Evolutionary conservation across 2,888 invertebrate genomes (phyloP), one percentile per base, ranked within the genome.

Genomic region (Cremastobaeus sp.): DNA sequence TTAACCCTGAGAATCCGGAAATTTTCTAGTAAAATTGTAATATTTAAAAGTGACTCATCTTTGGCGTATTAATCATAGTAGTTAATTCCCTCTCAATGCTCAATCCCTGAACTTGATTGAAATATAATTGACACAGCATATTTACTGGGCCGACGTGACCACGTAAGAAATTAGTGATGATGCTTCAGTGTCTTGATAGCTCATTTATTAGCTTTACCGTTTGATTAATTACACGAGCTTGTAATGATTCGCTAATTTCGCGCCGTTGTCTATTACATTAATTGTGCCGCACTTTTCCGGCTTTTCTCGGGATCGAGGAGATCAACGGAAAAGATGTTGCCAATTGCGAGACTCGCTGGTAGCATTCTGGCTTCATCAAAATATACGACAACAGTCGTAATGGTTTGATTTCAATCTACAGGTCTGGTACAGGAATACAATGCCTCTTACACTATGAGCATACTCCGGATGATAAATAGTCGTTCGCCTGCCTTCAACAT

Each of bases 391-490:
- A 45, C 30, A 37, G 50, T 50, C 39, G 48, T 70, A 48, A 39
- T 60, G 69, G 45, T 69, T 62, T 69, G 69, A 69, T 69, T 60
- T 60, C 69, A 60, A 69, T 69, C 69, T 69, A 60, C 69, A 69
- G 54, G 47, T 54, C 52, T 62, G 57, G 37, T 64, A 50, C 64
- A 71, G 64, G 50, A 64, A 55, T 57, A 62, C 70, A 71, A 71
- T 64, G 55, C 43, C 55, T 64, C 57, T 62, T 64, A 47, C 43
- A 50, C 55, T 70, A 45, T 28, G 45, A 60, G 54, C 54, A 60
- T 54, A 57, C 57, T 62, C 32, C 37, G 48, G 62, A 64, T 55
- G 64, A 71, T 71, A 71, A 64, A 71, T 71, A 57, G 47, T 50
- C 6, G 37, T 57, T 50, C 57, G 57, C 28, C 47, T 59, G 41